These are phyloP conservation scores for Neomorphus geoffroyi DNA, from an alignment of 2,797 vertebrate genomes.

Conservation along the genomic window DNA sequence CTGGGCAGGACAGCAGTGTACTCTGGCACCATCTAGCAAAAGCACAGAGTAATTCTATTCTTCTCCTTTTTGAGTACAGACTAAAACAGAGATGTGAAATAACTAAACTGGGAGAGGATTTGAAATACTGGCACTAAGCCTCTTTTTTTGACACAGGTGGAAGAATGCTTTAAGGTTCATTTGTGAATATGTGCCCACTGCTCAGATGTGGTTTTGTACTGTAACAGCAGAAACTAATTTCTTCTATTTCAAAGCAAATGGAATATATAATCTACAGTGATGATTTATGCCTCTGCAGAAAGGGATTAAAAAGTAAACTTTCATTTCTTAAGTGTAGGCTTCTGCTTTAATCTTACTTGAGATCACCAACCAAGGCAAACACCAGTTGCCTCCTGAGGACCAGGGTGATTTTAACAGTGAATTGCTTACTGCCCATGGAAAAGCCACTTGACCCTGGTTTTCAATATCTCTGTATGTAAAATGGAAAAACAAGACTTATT, in stretches of 20 bases:
- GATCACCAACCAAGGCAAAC: neutral
- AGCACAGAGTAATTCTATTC: neutral
- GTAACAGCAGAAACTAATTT: neutral
- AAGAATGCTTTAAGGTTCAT: neutral
- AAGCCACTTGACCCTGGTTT: neutral
- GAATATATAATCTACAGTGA: neutral
- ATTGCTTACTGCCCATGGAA: neutral
- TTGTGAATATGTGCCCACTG: neutral
- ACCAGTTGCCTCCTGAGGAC: neutral
- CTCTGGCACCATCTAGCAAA: slow-evolving; percentile 61
- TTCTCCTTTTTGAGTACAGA: neutral
- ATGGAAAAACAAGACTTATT: neutral
- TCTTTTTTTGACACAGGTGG: neutral
- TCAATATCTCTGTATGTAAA: neutral
- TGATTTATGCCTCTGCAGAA: neutral
- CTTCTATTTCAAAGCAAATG: neutral
- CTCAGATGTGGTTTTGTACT: neutral
- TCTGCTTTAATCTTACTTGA: neutral
- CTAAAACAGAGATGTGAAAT: neutral
- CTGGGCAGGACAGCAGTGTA: neutral
- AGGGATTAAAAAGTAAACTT: slow-evolving; percentile 14
- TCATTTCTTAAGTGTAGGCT: neutral
- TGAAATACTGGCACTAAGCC: neutral
- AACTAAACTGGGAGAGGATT: neutral
- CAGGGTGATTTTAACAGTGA: neutral